These are phyloP conservation scores for Volucella bombylans DNA, from an alignment of 2,888 invertebrate species.

Conservation along the genomic window DNA sequence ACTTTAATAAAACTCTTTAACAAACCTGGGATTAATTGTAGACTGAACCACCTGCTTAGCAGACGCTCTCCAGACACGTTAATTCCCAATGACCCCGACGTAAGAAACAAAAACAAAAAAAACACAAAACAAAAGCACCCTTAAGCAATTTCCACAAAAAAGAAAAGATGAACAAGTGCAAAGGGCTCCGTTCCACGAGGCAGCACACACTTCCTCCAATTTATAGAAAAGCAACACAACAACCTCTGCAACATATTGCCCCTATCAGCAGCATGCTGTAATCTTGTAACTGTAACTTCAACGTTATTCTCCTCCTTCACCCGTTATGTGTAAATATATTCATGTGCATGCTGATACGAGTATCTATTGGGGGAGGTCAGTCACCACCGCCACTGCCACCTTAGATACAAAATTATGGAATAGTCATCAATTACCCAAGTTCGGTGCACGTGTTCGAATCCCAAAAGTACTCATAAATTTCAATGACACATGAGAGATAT, in stretches of 20 bases:
- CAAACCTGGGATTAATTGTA: too few species aligned
- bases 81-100: not conserved
- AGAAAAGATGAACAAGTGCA: not conserved
- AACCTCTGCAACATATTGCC: slow-evolving; percentile 20
- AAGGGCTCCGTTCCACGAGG: too few species aligned
- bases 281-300: not conserved
- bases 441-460: slow-evolving; percentile 62
- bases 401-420: slow-evolving; percentile 45
- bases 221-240: not conserved
- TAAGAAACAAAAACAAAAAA: not conserved
- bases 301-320: slow-evolving; percentile 5
- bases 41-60: too few species aligned
- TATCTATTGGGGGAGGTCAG: not conserved
- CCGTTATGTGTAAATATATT: not conserved
- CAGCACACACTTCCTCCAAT: slow-evolving; percentile 12
- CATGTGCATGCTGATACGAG: not conserved
- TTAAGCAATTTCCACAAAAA: too few species aligned
- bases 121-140: not conserved
- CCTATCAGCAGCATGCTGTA: slow-evolving; percentile 14
- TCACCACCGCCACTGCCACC: not conserved
- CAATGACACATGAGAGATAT: slow-evolving; percentile 47
- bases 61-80: not conserved
- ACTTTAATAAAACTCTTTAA: too few species aligned
- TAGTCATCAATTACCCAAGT: slow-evolving; percentile 52
- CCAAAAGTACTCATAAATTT: slow-evolving; percentile 64